Evolutionary conservation across 2,888 invertebrate species (phyloP).

Genomic region (Tryphoninae sp.): DNA sequence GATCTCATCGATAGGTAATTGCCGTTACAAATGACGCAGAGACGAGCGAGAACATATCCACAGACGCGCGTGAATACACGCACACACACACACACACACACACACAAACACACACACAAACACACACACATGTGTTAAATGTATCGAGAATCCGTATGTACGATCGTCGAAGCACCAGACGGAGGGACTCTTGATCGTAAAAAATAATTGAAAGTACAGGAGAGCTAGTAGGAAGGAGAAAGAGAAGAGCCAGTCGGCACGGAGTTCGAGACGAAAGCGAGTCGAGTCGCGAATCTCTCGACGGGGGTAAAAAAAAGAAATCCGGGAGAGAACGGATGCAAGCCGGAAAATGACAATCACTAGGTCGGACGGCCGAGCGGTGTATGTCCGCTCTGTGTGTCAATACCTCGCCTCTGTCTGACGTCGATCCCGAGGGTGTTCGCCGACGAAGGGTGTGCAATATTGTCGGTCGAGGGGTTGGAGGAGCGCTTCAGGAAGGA

Average conservation of each 20-base stretch:
- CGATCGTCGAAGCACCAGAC: conserved; percentile 39
- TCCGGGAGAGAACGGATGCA: conserved; percentile 72
- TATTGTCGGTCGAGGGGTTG: conserved; percentile 25
- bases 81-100: not conserved
- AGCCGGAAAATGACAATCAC: conserved; percentile 81
- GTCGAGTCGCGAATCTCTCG: conserved; percentile 22
- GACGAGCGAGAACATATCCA: conserved; percentile 38
- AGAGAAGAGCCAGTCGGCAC: conserved; percentile 33
- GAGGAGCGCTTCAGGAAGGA: conserved; percentile 22
- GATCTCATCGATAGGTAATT: conserved; percentile 69
- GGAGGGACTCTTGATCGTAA: conserved; percentile 75
- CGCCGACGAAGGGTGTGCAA: conserved; percentile 52
- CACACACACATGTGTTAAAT: not conserved
- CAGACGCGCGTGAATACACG: conserved; percentile 29
- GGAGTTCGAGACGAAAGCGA: conserved; percentile 42
- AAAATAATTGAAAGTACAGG: conserved; percentile 78
- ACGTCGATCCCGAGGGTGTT: conserved; percentile 71
- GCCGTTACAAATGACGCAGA: conserved; percentile 64
- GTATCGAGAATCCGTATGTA: conserved; percentile 11
- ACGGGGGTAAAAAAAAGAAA: conserved; percentile 44
- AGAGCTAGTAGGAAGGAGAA: conserved; percentile 60
- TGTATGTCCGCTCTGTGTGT: conserved; percentile 59
- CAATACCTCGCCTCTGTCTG: conserved; percentile 73
- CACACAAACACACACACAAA: not conserved
- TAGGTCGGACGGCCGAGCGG: conserved; percentile 67